Evolutionary conservation across 2,888 invertebrate genomes (phyloP).

Genomic region (Platyscelio sp.): DNA sequence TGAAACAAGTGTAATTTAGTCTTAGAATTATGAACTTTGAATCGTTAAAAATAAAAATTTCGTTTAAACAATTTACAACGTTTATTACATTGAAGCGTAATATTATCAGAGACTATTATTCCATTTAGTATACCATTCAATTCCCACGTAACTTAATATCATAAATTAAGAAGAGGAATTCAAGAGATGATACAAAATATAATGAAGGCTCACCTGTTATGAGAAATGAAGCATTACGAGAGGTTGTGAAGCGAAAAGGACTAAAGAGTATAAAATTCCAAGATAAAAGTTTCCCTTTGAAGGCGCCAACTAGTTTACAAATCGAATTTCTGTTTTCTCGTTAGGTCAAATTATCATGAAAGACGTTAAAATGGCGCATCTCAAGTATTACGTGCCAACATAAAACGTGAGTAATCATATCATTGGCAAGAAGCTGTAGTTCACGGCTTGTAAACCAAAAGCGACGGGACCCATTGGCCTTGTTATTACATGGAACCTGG

Average conservation of each 20-base stretch:
- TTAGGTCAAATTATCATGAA: conserved; percentile 60
- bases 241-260: background rate
- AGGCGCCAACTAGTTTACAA: conserved; percentile 54
- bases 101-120: conserved; percentile 9
- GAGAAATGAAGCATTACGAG: conserved; percentile 44
- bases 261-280: conserved; percentile 56
- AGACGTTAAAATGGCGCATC: conserved; percentile 52
- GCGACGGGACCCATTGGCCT: conserved; percentile 79
- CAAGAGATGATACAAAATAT: conserved; percentile 36
- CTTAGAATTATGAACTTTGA: no score
- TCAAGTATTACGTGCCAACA: conserved; percentile 61
- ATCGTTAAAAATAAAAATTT: no score
- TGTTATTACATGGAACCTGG: conserved; percentile 79
- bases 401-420: conserved; percentile 78
- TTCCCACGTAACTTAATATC: conserved; percentile 18
- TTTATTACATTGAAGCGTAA: conserved; percentile 1
- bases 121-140: conserved; percentile 13
- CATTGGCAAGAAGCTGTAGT: conserved; percentile 72
- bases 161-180: conserved; percentile 31
- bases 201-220: conserved; percentile 57
- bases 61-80: background rate
- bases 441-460: conserved; percentile 80
- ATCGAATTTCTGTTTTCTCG: conserved; percentile 66
- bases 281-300: conserved; percentile 65
- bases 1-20: no score